Conservation (phyloP, 2,113 vertebrate genomes). For the Tauraco erythrolophus region DNA sequence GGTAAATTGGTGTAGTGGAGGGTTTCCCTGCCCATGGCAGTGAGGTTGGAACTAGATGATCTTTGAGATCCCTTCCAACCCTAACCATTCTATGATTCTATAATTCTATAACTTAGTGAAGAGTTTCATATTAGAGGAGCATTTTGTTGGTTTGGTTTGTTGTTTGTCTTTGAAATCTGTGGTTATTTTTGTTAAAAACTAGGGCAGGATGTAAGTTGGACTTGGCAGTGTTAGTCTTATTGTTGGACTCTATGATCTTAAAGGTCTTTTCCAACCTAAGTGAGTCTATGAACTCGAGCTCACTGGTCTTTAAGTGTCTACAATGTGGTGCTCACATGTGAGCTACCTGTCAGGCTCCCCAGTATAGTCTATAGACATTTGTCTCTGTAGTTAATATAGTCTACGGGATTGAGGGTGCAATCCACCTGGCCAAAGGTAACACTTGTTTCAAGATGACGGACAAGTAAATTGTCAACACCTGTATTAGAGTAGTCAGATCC, state of each 20-base stretch:
- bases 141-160: background rate
- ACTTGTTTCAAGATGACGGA: background rate
- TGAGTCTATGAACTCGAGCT: background rate
- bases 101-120: too few relatives aligned
- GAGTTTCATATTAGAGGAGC: background rate
- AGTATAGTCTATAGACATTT: background rate
- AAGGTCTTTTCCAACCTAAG: too few relatives aligned
- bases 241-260: too few relatives aligned
- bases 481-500: background rate
- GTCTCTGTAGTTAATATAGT: background rate
- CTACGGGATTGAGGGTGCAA: accelerated
- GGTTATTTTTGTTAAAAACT: background rate
- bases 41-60: too few relatives aligned
- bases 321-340: background rate
- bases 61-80: too few relatives aligned
- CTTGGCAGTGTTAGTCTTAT: too few relatives aligned
- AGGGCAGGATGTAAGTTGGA: background rate
- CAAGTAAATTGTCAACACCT: too few relatives aligned
- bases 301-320: background rate
- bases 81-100: too few relatives aligned
- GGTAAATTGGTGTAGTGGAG: too few relatives aligned
- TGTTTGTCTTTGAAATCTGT: background rate
- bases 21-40: too few relatives aligned
- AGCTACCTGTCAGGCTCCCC: background rate
- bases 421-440: accelerated